Base-by-base conservation (phyloP, 2,113 vertebrate species). In the Zingel zingel region DNA sequence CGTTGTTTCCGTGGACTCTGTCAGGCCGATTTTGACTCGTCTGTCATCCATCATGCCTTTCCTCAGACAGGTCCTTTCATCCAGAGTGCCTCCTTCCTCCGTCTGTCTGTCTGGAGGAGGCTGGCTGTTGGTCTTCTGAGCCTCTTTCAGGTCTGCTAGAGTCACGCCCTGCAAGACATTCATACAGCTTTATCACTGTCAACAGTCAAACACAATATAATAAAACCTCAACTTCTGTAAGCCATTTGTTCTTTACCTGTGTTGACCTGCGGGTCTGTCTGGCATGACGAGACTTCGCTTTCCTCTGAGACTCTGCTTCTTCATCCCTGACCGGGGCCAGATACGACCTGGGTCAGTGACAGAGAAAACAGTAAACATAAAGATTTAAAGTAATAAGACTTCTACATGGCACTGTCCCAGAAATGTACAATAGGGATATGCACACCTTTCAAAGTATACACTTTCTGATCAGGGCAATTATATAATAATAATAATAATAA, bases 201-300 rank as follows among this genome's bases (percentile, higher is more conserved):
- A 79, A 21, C 27, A 53, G 69, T 56, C 23, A 48, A 27, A 47
- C 43, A 15, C 25, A 15, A 25, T 51, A 6, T 2, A 65, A 48
- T 15, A 2, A 80, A 59, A 45, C 19, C 11, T 61, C 10, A 50
- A 15, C 53, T 12, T 5, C 2, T 51, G 59, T 25, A 0, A 70
- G 45, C 15, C 21, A 3, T 19, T 33, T 16, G 39, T 15, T 23
- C 3, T 47, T 61, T 85, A 99, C 98, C 95, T 99, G 97, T 6
- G 97, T 99, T 27, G 97, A 98, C 90, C 98, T 95, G 68, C 97
- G 96, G 1, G 97, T 98, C 93, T 98, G 97, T 59, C 98, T 94
- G 68, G 97, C 97, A 79, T 99, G 97, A 79, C 97, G 95, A 77
- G 97, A 99, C 33, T 96, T 96, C 0, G 98, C 97, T 92, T 97